A percentile compares a stretch with the other conserved stretches of the same genome.
Evolutionary conservation across 64 coral and sea anemone species (phyloP).

Genomic region (Astreopora myriophthalma): DNA sequence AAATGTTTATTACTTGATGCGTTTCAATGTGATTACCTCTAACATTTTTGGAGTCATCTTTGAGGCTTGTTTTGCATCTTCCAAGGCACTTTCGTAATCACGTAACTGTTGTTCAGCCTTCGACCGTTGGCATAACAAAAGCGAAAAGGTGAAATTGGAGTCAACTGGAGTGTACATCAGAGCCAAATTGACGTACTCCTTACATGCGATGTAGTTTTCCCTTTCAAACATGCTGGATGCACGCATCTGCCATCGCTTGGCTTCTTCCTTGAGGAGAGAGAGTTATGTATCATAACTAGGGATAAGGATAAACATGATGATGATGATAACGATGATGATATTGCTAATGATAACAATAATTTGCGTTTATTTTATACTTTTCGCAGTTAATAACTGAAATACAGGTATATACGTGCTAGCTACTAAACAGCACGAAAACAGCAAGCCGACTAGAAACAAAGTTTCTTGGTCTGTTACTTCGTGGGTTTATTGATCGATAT

Average conservation of each 20-base stretch:
- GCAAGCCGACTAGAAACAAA: too few relatives aligned
- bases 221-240: not conserved
- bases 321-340: too few relatives aligned
- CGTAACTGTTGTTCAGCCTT: not conserved
- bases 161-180: conserved; percentile 15
- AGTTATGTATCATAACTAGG: too few relatives aligned
- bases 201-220: not conserved
- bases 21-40: not conserved
- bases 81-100: not conserved
- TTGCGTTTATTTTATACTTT: too few relatives aligned
- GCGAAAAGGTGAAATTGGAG: not conserved
- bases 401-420: too few relatives aligned
- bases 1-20: not conserved
- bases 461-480: too few relatives aligned
- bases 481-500: too few relatives aligned
- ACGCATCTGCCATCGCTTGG: not conserved
- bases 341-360: too few relatives aligned
- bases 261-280: not conserved
- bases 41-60: not conserved
- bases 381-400: too few relatives aligned
- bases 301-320: not conserved
- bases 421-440: too few relatives aligned
- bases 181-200: conserved; percentile 10
- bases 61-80: not conserved
- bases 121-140: conserved; percentile 10